Evolutionary conservation across 2,113 vertebrate species (phyloP), one percentile per base, ranked within the genome.

Genomic region (Python bivittatus): DNA sequence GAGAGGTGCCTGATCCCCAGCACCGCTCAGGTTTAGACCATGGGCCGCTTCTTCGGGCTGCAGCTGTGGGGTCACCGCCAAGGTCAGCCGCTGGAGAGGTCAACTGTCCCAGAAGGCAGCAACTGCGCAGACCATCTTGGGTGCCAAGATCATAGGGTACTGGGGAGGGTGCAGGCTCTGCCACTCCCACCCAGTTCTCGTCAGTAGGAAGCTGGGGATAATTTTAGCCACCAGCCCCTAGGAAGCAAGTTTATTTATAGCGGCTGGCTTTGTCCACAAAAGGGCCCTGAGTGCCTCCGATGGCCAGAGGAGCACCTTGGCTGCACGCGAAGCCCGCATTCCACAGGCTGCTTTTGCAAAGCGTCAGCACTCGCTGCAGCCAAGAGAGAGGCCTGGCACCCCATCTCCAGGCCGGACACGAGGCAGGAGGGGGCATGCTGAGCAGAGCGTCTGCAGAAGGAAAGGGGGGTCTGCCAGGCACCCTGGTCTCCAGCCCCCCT

Each of bases 211-310:
- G 27, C 29, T 0, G 42, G 72, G 91, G 86, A 42, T 15, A 56
- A 61, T 58, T 44, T 86, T 93, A 68, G 88, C 86, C 38, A 6
- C 5, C 54, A 20, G 20, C 83, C 91, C 53, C 20, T 54, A 12
- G 17, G 33, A 64, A 44, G 22, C 9, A 54, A 53, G 42, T 79
- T 52, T 97, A 96, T 97, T 96, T 96, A 96, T 96, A 95, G 95
- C 89, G 1, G 13, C 91, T 91, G 91, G 54, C 38, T 57, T 60
- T 3, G 72, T 33, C 13, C 57, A 12, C 23, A 60, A 94, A 95
- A 93, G 94, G 15, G 38, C 64, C 88, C 90, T 42, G n/a, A 0
- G 23, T 10, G 85, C 23, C 13, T 8, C 85, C 11, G 68, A 5
- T 29, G 53, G 44, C 83, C 5, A 10, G 42, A 12, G 29, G 27